Evolutionary conservation across 1,140 invertebrate species (phyloP).

Genomic region (Listronotus bonariensis): DNA sequence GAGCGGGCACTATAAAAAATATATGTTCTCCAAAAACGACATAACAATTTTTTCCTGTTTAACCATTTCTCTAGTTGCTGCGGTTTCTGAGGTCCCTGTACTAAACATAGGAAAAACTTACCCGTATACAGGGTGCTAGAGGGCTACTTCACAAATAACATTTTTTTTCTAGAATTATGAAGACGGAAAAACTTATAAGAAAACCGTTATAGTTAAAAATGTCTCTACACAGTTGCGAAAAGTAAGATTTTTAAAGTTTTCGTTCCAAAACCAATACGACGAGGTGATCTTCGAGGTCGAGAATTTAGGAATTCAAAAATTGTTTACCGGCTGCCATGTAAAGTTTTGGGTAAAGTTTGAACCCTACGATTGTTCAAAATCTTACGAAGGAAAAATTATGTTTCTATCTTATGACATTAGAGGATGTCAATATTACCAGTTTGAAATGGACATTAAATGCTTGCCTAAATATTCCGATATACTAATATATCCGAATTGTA

Average conservation of each 20-base stretch:
- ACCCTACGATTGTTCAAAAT: conserved; percentile 15
- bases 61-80: too few relatives aligned
- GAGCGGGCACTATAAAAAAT: too few relatives aligned
- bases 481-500: conserved; percentile 13
- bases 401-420: conserved; percentile 33
- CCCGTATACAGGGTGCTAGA: too few relatives aligned
- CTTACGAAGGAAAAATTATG: conserved; percentile 17
- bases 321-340: conserved; percentile 24
- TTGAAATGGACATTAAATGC: conserved; percentile 26
- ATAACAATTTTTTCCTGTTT: too few relatives aligned
- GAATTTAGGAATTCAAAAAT: conserved; percentile 29
- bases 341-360: conserved; percentile 25
- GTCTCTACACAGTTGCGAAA: conserved; percentile 13
- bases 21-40: too few relatives aligned
- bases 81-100: too few relatives aligned
- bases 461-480: conserved; percentile 27
- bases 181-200: conserved; percentile 18
- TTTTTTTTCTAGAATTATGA: conserved; percentile 22
- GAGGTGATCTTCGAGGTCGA: conserved; percentile 28
- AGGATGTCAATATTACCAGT: conserved; percentile 25
- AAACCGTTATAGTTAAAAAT: conserved; percentile 24
- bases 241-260: conserved; percentile 22
- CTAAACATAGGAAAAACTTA: too few relatives aligned
- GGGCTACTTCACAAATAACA: too few relatives aligned
- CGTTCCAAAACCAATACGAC: conserved; percentile 21